Base-by-base conservation (phyloP, 2,888 invertebrate species). In the Coleophora flavipennella region DNA sequence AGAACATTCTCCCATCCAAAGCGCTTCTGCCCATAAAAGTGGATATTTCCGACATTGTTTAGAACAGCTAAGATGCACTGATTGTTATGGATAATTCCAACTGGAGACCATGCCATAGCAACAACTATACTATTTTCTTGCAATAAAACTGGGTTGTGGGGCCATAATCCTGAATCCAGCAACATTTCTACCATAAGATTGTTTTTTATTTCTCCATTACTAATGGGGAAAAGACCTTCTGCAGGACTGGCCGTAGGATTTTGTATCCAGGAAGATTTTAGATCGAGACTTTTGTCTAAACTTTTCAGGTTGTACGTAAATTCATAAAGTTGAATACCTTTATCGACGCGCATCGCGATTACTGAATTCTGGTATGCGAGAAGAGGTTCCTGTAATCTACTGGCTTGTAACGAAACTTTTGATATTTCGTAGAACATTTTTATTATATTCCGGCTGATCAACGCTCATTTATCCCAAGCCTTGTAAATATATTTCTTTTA, bases 31-130 rank as follows among this genome's bases (percentile, higher is more conserved):
- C 38, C 53, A 46, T 58, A 67, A 9, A 84, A 42, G 31, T 73
- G 66, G 0, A 84, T 55, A 40, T 70, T 65, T 0, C 84, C 83
- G 20, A 74, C 57, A 49, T 72, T 80, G 36, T 74, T 81, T 13
- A 84, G 44, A 8, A 71, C 45, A 1, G 81, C 75, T 13, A 83
- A 42, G 1, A 67, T 45, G 41, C 59, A 53, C 28, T 60, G 53
- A 26, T 62, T 50, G 40, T 61, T 62, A 31, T 57, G 46, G 13
- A 56, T 36, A 1, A 71, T 55, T 42, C 62, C 57, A 9, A 33
- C 28, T 1, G 81, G 79, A 1, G 79, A 77, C 72, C 78, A 80
- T 28, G 67, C 55, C 31, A 61, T 62, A n/a, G 54, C 46, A 0
- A 44, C 44, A 1, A 73, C 47, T 38, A 55, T 58, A 0, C 64